Base-by-base conservation (phyloP, 1,140 invertebrate species). In the Medauroidea extradentata region DNA sequence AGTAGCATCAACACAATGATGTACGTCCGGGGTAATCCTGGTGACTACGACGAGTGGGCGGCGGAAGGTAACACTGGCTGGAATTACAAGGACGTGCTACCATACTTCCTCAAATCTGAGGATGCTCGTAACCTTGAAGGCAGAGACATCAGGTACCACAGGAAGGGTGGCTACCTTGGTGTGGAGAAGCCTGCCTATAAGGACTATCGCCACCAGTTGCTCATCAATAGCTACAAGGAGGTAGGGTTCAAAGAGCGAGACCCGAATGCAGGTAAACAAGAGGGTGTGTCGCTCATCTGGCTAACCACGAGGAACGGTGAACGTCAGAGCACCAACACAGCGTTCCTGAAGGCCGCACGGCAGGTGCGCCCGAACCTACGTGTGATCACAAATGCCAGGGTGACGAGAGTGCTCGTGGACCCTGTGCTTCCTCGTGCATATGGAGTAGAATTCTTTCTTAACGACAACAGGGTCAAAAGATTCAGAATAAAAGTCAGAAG, bases 71-170 rank as follows among this genome's bases (percentile, higher is more conserved):
- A 96, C 69, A 76, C 83, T 0, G 91, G 11, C 2, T 56, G 53
- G 53, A 42, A 11, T 2, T 60, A 23, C n/a, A 46, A 54, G 39
- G 41, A 42, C 4, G 53, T 57, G 4, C 39, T 57, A 13, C 44
- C 24, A 5, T 57, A 48, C 42, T 60, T 60, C 59, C 25, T 41
- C n/a, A 57, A 48, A 16, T 60, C 90, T 0, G 91, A 94, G 77
- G 90, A 94, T 68, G 94, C 94, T 60, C 79, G 86, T 59, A 94
- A 95, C 71, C 90, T 90, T 0, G 93, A 90, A 65, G 69, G 93
- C 34, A 78, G 85, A 0, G 75, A 83, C 48, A 91, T 89, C 0
- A 81, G 82, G 0, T 94, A 91, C 65, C 91, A 93, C 67, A 79
- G 82, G 0, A 62, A 67, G 13, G 74, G 72, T 14, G 76, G 75